Evolutionary conservation across 2,113 vertebrate genomes (phyloP), one percentile per base, ranked within the genome.

Genomic region (Elachura formosa): DNA sequence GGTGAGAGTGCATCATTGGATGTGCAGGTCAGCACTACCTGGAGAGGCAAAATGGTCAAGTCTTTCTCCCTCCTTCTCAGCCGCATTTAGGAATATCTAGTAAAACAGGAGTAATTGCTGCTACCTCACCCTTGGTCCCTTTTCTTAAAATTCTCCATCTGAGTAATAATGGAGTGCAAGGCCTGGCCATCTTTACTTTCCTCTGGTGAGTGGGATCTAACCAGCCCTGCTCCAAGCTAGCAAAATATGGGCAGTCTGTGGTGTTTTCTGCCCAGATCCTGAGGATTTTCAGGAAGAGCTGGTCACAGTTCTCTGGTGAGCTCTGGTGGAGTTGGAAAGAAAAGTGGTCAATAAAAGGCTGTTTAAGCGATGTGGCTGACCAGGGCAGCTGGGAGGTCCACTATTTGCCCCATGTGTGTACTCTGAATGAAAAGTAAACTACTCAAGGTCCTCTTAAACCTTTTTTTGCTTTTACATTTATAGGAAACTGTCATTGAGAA

Each of bases 401-500:
- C 12, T 79, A 10, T 41, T 82, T 87, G 14, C 3, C 6, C 28
- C 1, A 0, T 40, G 6, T 59, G 10, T 34, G 16, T 48, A 19
- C n/a, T 62, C 31, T 72, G 28, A 45, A 38, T 69, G 62, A 93
- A 75, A 49, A 75, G 15, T 78, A 86, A 61, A 48, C 41, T 28
- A 7, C 20, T 45, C 15, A 11, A 29, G 5, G 6, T 54, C 43
- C 29, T 74, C n/a, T 49, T 55, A 38, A 71, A 34, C 54, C 20
- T 26, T 88, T 15, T 66, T 89, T 76, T 84, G 41, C 28, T 86
- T 40, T 96, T 96, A 46, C 38, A 93, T 95, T 97, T 90, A 4
- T 95, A 98, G 98, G 97, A 98, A 73, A 88, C 88, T 20, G 40
- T 98, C 55, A 97, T 98, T 11, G 98, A 98, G 97, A 98, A 98